Percentiles rank a stretch among this genome's conserved stretches.
Conservation (phyloP, 2,888 invertebrate genomes). For the Ectropis crepuscularia region DNA sequence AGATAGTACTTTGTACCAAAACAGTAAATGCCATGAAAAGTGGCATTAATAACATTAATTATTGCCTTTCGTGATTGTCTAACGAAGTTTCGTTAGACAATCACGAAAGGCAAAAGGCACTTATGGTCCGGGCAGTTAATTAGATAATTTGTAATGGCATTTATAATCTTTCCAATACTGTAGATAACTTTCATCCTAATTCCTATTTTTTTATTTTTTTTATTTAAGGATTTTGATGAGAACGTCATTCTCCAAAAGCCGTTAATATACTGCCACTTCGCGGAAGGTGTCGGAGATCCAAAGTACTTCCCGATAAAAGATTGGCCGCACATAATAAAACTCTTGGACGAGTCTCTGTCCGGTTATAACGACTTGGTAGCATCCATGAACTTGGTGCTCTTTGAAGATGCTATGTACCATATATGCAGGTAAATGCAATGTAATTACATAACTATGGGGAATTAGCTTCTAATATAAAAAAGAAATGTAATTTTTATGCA, state of each 20-base stretch:
- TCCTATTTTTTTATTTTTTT: not conserved
- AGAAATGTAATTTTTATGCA: too few relatives aligned
- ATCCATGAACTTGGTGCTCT: constrained; percentile 96
- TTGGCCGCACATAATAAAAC: constrained; percentile 88
- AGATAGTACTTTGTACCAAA: too few relatives aligned
- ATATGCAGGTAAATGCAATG: constrained; percentile 87
- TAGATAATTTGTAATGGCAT: too few relatives aligned
- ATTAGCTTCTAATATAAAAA: too few relatives aligned
- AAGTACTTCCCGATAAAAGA: constrained; percentile 93
- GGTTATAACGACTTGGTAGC: constrained; percentile 95
- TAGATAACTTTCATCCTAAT: not conserved
- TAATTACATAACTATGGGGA: too few relatives aligned
- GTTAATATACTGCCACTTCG: constrained; percentile 96
- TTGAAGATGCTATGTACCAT: constrained; percentile 97
- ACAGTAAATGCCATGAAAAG: too few relatives aligned
- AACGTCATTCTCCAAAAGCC: constrained; percentile 89
- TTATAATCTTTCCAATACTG: too few relatives aligned
- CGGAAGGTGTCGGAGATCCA: constrained; percentile 95
- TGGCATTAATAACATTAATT: too few relatives aligned
- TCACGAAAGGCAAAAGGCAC: too few relatives aligned
- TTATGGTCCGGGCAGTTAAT: too few relatives aligned
- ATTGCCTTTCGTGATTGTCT: too few relatives aligned
- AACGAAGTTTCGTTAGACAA: too few relatives aligned
- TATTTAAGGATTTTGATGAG: constrained; percentile 88
- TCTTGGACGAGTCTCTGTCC: constrained; percentile 91